Conservation (phyloP, 2,797 vertebrate genomes). For the Adelosebastes latens region DNA sequence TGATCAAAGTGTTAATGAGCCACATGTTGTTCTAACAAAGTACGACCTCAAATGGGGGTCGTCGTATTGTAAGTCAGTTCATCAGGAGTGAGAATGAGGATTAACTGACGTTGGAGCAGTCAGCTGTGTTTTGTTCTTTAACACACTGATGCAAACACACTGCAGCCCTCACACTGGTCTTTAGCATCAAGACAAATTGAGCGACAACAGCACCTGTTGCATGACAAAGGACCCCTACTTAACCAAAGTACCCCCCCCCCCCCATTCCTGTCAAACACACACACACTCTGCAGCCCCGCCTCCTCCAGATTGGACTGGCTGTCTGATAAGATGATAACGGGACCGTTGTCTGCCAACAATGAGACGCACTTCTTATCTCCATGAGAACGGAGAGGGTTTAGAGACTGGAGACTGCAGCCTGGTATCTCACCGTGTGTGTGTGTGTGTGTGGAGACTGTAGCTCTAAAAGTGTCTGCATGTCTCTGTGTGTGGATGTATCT, state of each 20-base stretch:
- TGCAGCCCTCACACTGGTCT: slow-evolving; percentile 13
- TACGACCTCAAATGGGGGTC: not conserved
- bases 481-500: slow-evolving; percentile 47
- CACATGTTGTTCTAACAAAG: not conserved
- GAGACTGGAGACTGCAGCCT: slow-evolving; percentile 55
- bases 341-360: slow-evolving; percentile 72
- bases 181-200: slow-evolving; percentile 58
- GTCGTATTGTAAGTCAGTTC: not conserved
- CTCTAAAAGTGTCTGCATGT: slow-evolving; percentile 35
- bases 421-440: slow-evolving; percentile 48
- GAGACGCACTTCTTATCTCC: slow-evolving; percentile 78
- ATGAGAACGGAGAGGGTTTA: slow-evolving; percentile 72
- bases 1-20: slow-evolving; percentile 13
- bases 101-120: slow-evolving; percentile 24
- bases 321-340: slow-evolving; percentile 75
- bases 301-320: slow-evolving; percentile 64
- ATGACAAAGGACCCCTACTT: slow-evolving; percentile 76
- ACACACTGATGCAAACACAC: slow-evolving; percentile 28
- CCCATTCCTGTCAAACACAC: slow-evolving; percentile 14
- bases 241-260: slow-evolving; percentile 1
- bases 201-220: slow-evolving; percentile 80
- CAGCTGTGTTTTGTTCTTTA: slow-evolving; percentile 16
- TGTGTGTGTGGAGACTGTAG: slow-evolving; percentile 18
- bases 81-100: not conserved
- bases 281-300: slow-evolving; percentile 40